These are phyloP conservation scores for Corvus moneduloides DNA, from an alignment of 2,113 vertebrate species.

Conservation along the genomic window DNA sequence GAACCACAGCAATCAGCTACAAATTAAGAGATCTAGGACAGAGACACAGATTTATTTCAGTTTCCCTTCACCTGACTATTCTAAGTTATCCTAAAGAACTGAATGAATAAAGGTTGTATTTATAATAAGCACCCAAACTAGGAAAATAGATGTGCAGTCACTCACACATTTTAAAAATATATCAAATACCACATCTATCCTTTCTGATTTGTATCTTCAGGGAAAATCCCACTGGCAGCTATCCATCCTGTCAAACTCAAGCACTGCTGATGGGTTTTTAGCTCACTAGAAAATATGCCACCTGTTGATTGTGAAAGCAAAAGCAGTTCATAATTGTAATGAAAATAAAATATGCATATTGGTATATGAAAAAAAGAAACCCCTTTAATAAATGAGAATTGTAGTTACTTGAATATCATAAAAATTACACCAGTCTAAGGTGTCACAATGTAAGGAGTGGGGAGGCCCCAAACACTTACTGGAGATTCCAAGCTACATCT, in stretches of 20 bases:
- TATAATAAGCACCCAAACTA: not conserved
- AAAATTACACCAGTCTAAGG: not conserved
- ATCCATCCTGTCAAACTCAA: not conserved
- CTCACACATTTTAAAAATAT: not conserved
- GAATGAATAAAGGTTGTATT: not conserved
- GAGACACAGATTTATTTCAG: not conserved
- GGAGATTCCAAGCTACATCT: not conserved
- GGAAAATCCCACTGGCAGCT: not conserved
- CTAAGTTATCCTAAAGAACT: not conserved
- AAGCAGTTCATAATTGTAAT: not conserved
- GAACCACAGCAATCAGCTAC: not conserved
- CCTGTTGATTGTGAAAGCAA: not conserved
- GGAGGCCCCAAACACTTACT: not conserved
- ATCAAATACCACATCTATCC: not conserved
- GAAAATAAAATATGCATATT: not conserved
- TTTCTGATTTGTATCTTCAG: not conserved
- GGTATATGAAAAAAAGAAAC: not conserved
- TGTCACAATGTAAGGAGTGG: rapidly evolving
- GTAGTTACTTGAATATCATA: not conserved
- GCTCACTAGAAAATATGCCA: not conserved
- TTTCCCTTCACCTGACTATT: not conserved
- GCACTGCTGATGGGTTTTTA: not conserved
- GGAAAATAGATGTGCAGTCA: not conserved
- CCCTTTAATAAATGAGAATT: not conserved
- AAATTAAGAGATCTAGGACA: not conserved